Conservation (phyloP, 2,888 invertebrate species). For the Andrena fulva region DNA sequence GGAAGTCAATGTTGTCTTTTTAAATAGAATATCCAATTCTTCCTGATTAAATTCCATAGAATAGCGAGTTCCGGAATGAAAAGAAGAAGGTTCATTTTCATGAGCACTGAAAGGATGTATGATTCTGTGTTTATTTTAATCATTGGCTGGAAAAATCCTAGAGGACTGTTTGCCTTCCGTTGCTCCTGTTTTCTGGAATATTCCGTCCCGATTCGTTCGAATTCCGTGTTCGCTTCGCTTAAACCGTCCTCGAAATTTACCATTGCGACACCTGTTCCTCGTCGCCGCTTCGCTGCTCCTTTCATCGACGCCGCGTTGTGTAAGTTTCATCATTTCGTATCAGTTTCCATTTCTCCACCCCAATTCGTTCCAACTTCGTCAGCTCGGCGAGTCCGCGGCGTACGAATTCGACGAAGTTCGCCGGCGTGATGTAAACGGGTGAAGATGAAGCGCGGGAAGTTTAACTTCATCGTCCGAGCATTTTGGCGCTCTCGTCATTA, state of each 20-base stretch:
- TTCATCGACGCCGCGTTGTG: neutral
- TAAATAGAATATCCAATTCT: too few species aligned
- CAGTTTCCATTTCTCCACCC: constrained; percentile 1
- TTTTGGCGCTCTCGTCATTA: too few species aligned
- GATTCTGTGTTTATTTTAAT: neutral
- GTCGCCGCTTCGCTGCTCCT: neutral
- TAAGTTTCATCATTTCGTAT: constrained; percentile 9
- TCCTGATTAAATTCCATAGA: too few species aligned
- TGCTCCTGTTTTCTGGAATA: neutral
- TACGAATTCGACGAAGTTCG: constrained; percentile 8
- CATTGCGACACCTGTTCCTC: constrained; percentile 23
- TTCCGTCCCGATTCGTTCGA: neutral
- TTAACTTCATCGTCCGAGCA: too few species aligned
- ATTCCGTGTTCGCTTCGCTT: constrained; percentile 9
- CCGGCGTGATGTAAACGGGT: too few species aligned
- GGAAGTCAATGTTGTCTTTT: too few species aligned
- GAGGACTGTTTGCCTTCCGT: neutral
- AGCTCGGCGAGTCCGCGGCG: neutral
- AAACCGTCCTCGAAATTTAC: constrained; percentile 19
- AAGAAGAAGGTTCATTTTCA: too few species aligned
- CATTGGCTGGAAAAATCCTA: neutral
- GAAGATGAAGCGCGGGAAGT: too few species aligned
- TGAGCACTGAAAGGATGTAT: neutral
- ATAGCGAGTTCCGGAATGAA: too few species aligned
- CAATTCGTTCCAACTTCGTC: constrained; percentile 6